Evolutionary conservation across 2,113 vertebrate species (phyloP), one percentile per base, ranked within the genome.

Genomic region (Platysteira castanea): DNA sequence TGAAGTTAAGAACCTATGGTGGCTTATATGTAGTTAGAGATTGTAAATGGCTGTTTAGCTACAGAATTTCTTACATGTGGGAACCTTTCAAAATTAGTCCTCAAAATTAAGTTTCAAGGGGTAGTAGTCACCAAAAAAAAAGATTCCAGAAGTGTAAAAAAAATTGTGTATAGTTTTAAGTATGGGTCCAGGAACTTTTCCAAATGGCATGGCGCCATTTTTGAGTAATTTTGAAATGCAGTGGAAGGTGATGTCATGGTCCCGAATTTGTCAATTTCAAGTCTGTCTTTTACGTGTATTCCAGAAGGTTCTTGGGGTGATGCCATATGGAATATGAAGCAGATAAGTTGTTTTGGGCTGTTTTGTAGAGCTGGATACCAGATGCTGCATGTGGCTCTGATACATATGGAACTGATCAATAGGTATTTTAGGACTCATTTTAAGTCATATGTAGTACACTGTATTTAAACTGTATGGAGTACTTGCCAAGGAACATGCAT

Each of bases 281-380:
- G n/a, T 79, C 19, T 2, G 4, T 54, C 49, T 56, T 52, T 46
- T 44, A 18, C 0, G 0, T 20, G 4, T 70, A 57, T 67, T 71
- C 9, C 24, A n/a, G 59, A 83, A 69, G 15, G 31, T 61, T 44
- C 13, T 35, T 42, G 13, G 1, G 14, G 6, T 68, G 23, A 87
- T 56, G 18, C 15, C 28, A 10, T 49, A n/a, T 44, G 31, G 28
- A 65, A 65, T n/a, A 77, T 13, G 28, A 61, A 71, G 10, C 9
- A 71, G 19, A 6, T 54, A 92, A 44, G 5, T 59, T 67, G 20
- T 13, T 54, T 41, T 54, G 30, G 26, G 24, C 6, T 86, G 6
- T 73, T 93, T 80, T 52, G 14, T 64, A 41, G 31, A 73, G 20
- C 30, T 35, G 41, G 47, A 84, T 44, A 31, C 10, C 14, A 39